These are phyloP conservation scores for Listronotus bonariensis DNA, from an alignment of 1,140 invertebrate genomes.

Conservation along the genomic window DNA sequence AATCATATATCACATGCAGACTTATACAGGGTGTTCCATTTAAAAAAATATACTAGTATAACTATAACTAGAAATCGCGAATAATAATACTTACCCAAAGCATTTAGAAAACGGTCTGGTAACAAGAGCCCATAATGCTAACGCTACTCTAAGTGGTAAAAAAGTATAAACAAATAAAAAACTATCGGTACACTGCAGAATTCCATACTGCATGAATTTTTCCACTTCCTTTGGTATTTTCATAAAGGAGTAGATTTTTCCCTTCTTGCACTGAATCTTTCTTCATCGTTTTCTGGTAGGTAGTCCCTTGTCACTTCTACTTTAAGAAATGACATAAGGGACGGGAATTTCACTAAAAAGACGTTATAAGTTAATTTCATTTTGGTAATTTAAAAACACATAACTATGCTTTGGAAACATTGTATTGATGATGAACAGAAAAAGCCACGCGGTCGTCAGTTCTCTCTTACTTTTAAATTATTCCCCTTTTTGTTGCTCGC, in stretches of 20 bases:
- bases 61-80: no score
- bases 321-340: conserved; percentile 76
- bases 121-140: conserved; percentile 82
- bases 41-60: no score
- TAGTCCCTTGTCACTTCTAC: conserved; percentile 91
- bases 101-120: conserved; percentile 72
- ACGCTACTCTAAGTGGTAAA: conserved; percentile 87
- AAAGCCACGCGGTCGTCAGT: no score
- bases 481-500: no score
- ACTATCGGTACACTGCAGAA: conserved; percentile 97
- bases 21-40: no score
- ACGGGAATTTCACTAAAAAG: conserved; percentile 57
- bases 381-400: not conserved
- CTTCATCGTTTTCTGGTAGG: conserved; percentile 90
- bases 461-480: no score
- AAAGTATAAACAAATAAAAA: conserved; percentile 98
- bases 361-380: conserved; percentile 11
- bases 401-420: no score
- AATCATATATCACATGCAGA: no score
- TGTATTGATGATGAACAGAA: no score
- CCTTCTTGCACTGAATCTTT: conserved; percentile 87
- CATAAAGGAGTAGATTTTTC: conserved; percentile 98
- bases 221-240: conserved; percentile 93
- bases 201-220: conserved; percentile 95
- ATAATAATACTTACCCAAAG: conserved; percentile 67